A percentile compares a stretch with the other conserved stretches of the same genome.
phyloP scores from a whole-genome alignment of 2,888 invertebrate genomes.

The Himalopsyche japonica region DNA sequence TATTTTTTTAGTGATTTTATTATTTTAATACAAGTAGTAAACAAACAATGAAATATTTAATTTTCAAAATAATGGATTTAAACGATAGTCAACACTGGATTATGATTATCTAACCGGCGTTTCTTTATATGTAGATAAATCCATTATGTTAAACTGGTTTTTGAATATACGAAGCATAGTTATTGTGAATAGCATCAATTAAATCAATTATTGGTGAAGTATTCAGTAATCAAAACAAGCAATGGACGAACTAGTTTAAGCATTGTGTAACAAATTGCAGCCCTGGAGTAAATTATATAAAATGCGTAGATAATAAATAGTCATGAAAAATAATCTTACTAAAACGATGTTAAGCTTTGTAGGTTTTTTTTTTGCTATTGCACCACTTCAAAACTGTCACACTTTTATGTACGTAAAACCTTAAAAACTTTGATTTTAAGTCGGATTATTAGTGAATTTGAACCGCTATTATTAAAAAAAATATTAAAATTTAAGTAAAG shows the following conservation, averaged over 20 bases:
- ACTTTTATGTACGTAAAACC: too few species aligned
- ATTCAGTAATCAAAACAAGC: conserved; percentile 7
- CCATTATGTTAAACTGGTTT: background rate
- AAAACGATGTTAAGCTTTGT: background rate
- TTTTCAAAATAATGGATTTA: too few species aligned
- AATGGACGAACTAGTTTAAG: background rate
- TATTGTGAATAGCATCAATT: conserved; percentile 2
- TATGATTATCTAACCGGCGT: background rate
- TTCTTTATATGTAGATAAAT: background rate
- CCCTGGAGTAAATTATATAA: background rate
- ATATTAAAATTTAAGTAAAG: too few species aligned
- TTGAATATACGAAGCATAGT: background rate
- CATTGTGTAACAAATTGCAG: background rate
- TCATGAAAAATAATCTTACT: background rate
- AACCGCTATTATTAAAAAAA: too few species aligned
- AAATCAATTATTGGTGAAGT: conserved; percentile 14
- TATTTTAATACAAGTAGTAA: too few species aligned
- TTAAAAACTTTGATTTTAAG: too few species aligned
- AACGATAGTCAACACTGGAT: background rate
- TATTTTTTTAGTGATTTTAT: too few species aligned
- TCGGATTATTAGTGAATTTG: too few species aligned
- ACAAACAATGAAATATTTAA: too few species aligned
- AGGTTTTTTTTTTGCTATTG: background rate
- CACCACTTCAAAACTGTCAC: too few species aligned
- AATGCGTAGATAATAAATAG: background rate